Evolutionary conservation across 2,888 invertebrate genomes (phyloP).

Genomic region (Macaria liturata): DNA sequence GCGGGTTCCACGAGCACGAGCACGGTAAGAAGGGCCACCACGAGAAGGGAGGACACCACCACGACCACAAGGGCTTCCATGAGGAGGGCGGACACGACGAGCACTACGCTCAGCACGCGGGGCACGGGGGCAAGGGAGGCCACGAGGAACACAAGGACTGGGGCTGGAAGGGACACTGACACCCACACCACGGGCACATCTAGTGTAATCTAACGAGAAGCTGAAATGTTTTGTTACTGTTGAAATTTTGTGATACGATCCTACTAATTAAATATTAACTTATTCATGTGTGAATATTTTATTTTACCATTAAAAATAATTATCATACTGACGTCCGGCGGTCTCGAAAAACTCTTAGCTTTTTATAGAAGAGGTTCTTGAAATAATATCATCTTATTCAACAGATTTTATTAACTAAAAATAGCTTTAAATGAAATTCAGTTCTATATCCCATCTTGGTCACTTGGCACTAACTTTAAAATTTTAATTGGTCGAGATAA

Average conservation of each 20-base stretch:
- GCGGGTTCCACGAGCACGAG: conserved; percentile 89
- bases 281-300: no score
- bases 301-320: no score
- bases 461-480: conserved; percentile 20
- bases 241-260: conserved; percentile 60
- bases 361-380: no score
- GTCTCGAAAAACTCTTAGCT: no score
- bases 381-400: no score
- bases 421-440: background rate
- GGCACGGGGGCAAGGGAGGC: conserved; percentile 90
- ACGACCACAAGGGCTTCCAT: conserved; percentile 90
- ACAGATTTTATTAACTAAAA: no score
- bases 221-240: conserved; percentile 55
- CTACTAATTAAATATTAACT: conserved; percentile 17
- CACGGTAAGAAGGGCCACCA: conserved; percentile 90
- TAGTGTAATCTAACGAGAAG: no score
- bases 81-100: conserved; percentile 89
- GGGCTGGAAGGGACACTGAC: conserved; percentile 83
- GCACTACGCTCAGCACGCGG: conserved; percentile 87
- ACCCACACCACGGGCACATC: conserved; percentile 22
- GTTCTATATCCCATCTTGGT: conserved; percentile 1
- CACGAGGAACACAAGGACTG: conserved; percentile 91
- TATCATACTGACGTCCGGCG: no score
- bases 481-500: conserved; percentile 18
- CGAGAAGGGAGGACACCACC: conserved; percentile 90